Base-by-base conservation (phyloP, 2,888 invertebrate genomes). In the Andrena marginata region DNA sequence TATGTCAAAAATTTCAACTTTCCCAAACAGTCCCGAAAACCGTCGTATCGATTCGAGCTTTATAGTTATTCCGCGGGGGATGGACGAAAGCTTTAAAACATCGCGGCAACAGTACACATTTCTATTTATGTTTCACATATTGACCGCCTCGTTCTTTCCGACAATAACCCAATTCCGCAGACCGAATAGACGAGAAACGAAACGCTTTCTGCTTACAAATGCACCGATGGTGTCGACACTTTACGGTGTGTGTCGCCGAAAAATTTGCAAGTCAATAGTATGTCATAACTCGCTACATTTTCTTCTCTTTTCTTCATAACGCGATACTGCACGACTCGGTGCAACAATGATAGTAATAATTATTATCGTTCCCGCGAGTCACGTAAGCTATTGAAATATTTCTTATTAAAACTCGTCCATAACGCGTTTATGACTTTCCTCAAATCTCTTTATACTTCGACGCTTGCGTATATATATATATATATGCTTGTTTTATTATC, bases 141-240 rank as follows among this genome's bases (percentile, higher is more conserved):
- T 83, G 85, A 85, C 85, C 78, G 75, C 77, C 72, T 69, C 68
- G 78, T 85, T 60, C 80, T 75, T 80, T 75, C 65, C 75, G 48
- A 74, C 80, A 78, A 83, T 84, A 85, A 85, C 84, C 85, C 85
- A 81, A 78, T 85, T 85, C 80, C 73, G 75, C 75, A 78, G 77
- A 80, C 71, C 56, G 80, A 84, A 81, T 67, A 78, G 68, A 73
- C 56, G 76, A 80, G 80, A 84, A 68, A 77, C 72, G 75, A 77
- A 82, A 78, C 70, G 60, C 73, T 75, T 75, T 64, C 56, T 63
- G 59, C 23, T 71, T 73, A 69, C 54, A 77, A 77, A 64, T 65
- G 42, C 63, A 59, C 49, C 84, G 84, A 83, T 59, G 63, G 83
- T 84, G 84, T 78, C 84, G 84, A 83, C 84, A 64, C 84, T 64